Base-by-base conservation (phyloP, 1,140 invertebrate genomes). In the Cryptotermes secundus region DNA sequence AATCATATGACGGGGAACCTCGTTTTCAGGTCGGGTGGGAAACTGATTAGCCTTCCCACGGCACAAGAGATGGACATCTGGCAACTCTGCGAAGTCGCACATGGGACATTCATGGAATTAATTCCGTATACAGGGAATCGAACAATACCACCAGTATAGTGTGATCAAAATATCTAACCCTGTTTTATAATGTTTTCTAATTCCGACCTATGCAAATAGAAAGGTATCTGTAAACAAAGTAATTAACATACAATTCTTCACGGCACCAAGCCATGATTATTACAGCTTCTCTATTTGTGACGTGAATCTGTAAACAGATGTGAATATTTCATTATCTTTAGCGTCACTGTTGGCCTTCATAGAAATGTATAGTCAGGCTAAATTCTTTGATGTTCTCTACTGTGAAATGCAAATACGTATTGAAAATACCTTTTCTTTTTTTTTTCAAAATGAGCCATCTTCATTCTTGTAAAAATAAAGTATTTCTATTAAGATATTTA, bases 51-150 rank as follows among this genome's bases (percentile, higher is more conserved):
- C 0, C 26, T 7, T 49, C 19, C 45, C 45, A 49, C 16, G 45
- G 45, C 45, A 49, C 45, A 19, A 49, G 6, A 49, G 45, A 12
- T 19, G 45, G 14, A 72, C 59, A 31, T 72, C 59, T 72, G 59
- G 59, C 59, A 72, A 72, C 2, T 10, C 59, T 72, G 59, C 31
- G 16, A 72, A 31, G 59, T 72, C 59, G 2, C 59, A 72, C n/a
- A 72, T 72, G 59, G 59, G n/a, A 72, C 26, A 72, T 72, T 72
- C n/a, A 72, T n/a, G n/a, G 59, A 72, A 72, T 7, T 72, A 72
- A 72, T 72, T 72, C 26, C 26, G n/a, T 31, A 6, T 72, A 31
- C 12, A 72, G n/a, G 14, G 59, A 26, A 72, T 31, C n/a, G 59
- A n/a, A 72, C n/a, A 72, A n/a, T 72, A 72, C 26, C 3, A n/a